Evolutionary conservation across 1,140 invertebrate species (phyloP).

Genomic region (Lepidurus couesii): DNA sequence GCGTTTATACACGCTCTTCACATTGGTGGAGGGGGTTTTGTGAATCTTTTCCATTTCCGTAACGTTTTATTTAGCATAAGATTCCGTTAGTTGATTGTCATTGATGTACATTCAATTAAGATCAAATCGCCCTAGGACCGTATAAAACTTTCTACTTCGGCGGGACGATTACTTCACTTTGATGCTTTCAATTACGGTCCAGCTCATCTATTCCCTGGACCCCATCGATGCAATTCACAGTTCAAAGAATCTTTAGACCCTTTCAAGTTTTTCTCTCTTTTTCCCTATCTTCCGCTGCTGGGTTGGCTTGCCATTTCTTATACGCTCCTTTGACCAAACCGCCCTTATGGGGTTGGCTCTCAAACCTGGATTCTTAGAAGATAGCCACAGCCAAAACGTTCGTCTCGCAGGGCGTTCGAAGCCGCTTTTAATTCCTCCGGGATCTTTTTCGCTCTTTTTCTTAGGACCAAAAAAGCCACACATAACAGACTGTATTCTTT

Average conservation of each 20-base stretch:
- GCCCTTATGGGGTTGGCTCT: neutral
- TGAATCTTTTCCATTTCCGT: no score
- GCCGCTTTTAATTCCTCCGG: slow-evolving; percentile 24
- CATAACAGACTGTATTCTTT: neutral
- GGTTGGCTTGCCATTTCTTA: neutral
- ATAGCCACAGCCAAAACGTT: neutral
- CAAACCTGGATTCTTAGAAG: no score
- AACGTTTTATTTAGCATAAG: no score
- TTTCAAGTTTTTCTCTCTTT: neutral
- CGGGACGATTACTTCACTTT: no score
- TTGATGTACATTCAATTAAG: no score
- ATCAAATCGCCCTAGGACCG: no score
- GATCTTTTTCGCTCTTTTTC: neutral
- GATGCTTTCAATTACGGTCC: no score
- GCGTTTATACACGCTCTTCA: neutral
- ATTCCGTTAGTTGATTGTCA: no score
- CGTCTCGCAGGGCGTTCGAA: neutral
- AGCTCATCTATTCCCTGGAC: neutral
- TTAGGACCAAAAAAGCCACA: neutral
- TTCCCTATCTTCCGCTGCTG: neutral
- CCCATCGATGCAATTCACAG: neutral
- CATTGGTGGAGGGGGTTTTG: no score
- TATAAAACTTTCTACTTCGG: no score
- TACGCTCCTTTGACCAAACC: neutral
- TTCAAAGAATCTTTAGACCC: slow-evolving; percentile 7